Conservation (phyloP, 2,797 vertebrate genomes). For the Acropternis orthonyx region DNA sequence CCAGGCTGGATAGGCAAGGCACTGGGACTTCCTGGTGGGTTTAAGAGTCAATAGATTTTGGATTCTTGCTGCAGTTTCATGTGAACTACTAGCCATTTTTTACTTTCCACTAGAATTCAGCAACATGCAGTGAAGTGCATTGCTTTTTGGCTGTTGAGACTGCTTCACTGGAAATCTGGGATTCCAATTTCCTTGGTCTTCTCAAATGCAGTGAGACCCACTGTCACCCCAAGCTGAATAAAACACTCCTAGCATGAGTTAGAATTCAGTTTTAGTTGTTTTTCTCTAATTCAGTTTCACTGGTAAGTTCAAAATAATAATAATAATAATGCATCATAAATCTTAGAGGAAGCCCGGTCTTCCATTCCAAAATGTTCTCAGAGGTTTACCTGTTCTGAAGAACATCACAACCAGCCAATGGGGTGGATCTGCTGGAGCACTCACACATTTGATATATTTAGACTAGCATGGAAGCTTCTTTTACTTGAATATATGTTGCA, state of each 20-base stretch:
- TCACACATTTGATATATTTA: neutral
- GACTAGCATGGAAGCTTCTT: neutral
- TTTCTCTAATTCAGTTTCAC: neutral
- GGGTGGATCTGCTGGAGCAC: neutral
- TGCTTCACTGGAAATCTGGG: neutral
- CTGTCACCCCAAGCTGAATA: neutral
- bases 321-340: neutral
- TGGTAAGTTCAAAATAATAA: neutral
- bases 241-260: neutral
- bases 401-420: neutral
- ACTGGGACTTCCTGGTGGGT: neutral
- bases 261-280: neutral
- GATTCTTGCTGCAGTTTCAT: neutral
- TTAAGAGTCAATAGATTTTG: neutral
- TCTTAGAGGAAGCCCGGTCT: neutral
- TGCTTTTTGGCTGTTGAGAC: neutral
- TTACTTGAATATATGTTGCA: neutral
- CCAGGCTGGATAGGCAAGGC: neutral
- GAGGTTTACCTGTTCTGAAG: neutral
- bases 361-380: neutral
- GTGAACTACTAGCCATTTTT: neutral
- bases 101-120: neutral
- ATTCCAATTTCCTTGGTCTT: neutral
- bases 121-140: neutral
- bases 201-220: neutral